phyloP scores from a whole-genome alignment of 2,797 vertebrate species.

The Falco biarmicus region DNA sequence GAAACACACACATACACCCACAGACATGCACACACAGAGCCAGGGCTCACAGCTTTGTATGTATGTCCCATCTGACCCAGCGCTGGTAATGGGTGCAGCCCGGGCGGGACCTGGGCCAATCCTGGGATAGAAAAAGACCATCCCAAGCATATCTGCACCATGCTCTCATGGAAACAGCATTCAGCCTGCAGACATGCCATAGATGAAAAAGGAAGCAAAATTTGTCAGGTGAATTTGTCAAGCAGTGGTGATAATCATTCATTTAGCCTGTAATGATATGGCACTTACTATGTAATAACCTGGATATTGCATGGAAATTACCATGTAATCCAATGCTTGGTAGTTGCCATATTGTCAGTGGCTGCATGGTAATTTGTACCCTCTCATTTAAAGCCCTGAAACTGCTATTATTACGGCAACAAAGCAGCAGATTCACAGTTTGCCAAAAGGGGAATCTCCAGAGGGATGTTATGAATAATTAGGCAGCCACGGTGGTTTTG shows the following conservation, averaged over 20 bases:
- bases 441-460: constrained; percentile 61
- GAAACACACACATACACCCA: background rate
- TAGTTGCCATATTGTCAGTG: constrained; percentile 51
- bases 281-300: constrained; percentile 66
- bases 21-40: background rate
- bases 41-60: too few species aligned
- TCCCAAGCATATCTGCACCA: background rate
- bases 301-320: constrained; percentile 66
- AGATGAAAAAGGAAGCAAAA: background rate
- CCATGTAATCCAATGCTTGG: constrained; percentile 58
- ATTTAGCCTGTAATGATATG: constrained; percentile 62
- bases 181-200: background rate
- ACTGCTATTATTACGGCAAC: constrained; percentile 62
- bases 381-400: constrained; percentile 56
- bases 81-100: too few species aligned
- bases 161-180: background rate
- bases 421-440: constrained; percentile 51
- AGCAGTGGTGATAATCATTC: constrained; percentile 60
- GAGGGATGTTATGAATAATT: constrained; percentile 64
- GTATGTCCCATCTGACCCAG: background rate
- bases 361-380: constrained; percentile 53
- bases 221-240: constrained; percentile 60
- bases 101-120: background rate
- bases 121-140: background rate
- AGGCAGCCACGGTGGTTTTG: constrained; percentile 57